Conservation (phyloP, 2,797 vertebrate species). For the Gambusia yucatana region DNA sequence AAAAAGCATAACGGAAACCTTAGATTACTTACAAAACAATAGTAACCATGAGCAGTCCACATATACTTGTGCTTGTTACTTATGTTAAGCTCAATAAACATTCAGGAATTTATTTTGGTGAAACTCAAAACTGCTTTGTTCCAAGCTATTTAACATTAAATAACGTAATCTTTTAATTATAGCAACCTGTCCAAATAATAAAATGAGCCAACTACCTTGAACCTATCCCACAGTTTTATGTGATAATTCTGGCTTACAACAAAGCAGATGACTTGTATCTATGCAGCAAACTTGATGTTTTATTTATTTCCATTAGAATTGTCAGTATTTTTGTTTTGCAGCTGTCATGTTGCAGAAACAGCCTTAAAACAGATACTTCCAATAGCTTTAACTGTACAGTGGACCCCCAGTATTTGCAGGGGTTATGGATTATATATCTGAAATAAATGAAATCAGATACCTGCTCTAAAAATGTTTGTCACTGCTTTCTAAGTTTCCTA, state of each 20-base stretch:
- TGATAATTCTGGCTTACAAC: slow-evolving; percentile 26
- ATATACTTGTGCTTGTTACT: slow-evolving; percentile 11
- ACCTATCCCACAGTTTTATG: slow-evolving; percentile 17
- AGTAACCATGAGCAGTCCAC: slow-evolving; percentile 4
- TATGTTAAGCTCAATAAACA: slow-evolving; percentile 20
- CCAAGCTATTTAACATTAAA: slow-evolving; percentile 20
- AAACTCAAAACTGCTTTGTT: slow-evolving; percentile 5
- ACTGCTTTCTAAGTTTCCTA: not conserved
- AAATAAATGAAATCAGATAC: not conserved
- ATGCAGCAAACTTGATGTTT: not conserved
- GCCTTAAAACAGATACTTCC: not conserved
- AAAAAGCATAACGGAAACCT: not conserved
- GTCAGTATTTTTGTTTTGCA: not conserved
- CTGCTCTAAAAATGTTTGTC: not conserved
- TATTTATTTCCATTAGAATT: not conserved
- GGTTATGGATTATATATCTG: not conserved
- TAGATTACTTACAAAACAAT: slow-evolving; percentile 34
- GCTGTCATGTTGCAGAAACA: not conserved
- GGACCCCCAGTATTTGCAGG: not conserved
- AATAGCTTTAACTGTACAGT: not conserved
- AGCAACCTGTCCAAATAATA: slow-evolving; percentile 11
- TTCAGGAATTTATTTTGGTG: slow-evolving; percentile 17
- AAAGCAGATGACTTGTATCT: not conserved
- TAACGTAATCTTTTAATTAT: not conserved
- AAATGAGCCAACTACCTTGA: slow-evolving; percentile 23